A percentile compares a stretch with the other conserved stretches of the same genome.
These are phyloP conservation scores for Drosophila chauvacae DNA, from an alignment of 1,140 invertebrate species.

Conservation along the genomic window DNA sequence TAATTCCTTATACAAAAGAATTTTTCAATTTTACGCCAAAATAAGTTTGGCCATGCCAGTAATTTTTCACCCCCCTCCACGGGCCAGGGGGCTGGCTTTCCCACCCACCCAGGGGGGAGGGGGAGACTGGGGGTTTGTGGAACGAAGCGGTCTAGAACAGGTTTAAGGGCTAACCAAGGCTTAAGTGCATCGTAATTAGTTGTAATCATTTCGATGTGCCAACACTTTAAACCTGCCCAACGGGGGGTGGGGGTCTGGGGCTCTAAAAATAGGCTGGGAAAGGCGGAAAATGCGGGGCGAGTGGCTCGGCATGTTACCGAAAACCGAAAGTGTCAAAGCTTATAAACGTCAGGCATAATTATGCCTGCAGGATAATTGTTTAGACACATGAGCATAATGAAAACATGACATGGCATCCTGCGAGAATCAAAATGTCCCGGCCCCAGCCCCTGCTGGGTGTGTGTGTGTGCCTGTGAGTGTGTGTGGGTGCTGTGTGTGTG, in stretches of 20 bases:
- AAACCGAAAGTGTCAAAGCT: slow-evolving; percentile 84
- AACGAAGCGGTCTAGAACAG: not conserved
- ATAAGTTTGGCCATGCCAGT: slow-evolving; percentile 82
- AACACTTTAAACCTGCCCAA: slow-evolving; percentile 25
- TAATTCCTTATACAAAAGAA: slow-evolving; percentile 81
- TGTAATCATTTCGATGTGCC: slow-evolving; percentile 64
- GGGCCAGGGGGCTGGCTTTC: not conserved
- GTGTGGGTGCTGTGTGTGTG: slow-evolving; percentile 28
- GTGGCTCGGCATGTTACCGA: slow-evolving; percentile 67
- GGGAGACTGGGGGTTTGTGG: not conserved
- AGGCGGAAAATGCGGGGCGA: slow-evolving; percentile 17
- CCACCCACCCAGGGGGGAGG: not conserved
- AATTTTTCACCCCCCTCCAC: slow-evolving; percentile 70
- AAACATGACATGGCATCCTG: slow-evolving; percentile 83
- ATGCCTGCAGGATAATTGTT: slow-evolving; percentile 84
- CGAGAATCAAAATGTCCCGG: slow-evolving; percentile 70
- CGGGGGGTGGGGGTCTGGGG: not conserved
- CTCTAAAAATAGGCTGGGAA: slow-evolving; percentile 1
- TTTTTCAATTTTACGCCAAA: slow-evolving; percentile 85
- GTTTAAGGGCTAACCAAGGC: slow-evolving; percentile 10
- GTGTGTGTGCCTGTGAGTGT: not conserved
- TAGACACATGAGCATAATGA: slow-evolving; percentile 84
- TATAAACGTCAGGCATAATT: slow-evolving; percentile 84
- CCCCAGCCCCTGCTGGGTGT: not conserved
- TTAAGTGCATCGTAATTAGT: slow-evolving; percentile 61